These are phyloP conservation scores for Microctenopoma stevenorrisi DNA, from an alignment of 2,797 vertebrate species.

Conservation along the genomic window DNA sequence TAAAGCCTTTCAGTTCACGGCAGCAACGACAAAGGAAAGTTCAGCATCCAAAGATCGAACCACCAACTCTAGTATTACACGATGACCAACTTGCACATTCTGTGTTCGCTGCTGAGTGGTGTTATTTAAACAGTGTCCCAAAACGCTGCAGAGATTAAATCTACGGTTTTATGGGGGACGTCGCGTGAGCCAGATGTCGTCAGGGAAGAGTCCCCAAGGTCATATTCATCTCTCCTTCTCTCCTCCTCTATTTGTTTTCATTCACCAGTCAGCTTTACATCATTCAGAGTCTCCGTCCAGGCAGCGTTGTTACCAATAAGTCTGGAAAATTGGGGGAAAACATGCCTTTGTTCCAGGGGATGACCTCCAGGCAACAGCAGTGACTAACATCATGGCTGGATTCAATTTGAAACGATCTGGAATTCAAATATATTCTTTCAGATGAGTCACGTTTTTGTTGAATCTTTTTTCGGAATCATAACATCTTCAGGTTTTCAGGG, in stretches of 20 bases:
- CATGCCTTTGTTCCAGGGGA: conserved; percentile 48
- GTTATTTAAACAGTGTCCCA: conserved; percentile 38
- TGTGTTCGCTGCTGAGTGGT: conserved; percentile 22
- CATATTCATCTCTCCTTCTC: conserved; percentile 32
- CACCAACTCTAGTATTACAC: too few relatives aligned
- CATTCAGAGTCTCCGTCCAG: conserved; percentile 54
- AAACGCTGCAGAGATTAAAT: conserved; percentile 64
- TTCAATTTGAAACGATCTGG: conserved; percentile 48
- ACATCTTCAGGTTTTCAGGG: background rate
- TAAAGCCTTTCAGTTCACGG: too few relatives aligned
- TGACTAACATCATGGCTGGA: conserved; percentile 46
- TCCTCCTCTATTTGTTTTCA: conserved; percentile 42
- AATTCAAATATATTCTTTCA: conserved; percentile 36
- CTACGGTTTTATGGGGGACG: conserved; percentile 61
- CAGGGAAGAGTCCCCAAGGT: conserved; percentile 55
- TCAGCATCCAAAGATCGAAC: too few relatives aligned
- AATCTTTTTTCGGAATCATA: conserved; percentile 7
- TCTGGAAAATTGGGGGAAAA: conserved; percentile 62
- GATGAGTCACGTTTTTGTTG: conserved; percentile 24
- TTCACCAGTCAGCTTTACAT: conserved; percentile 50
- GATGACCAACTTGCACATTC: too few relatives aligned
- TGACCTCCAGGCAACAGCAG: conserved; percentile 44
- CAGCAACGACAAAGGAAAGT: too few relatives aligned
- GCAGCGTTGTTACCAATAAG: conserved; percentile 47
- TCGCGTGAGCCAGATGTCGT: conserved; percentile 61